Base-by-base conservation (phyloP, 2,888 invertebrate species). In the Chrysomela aeneicollis region DNA sequence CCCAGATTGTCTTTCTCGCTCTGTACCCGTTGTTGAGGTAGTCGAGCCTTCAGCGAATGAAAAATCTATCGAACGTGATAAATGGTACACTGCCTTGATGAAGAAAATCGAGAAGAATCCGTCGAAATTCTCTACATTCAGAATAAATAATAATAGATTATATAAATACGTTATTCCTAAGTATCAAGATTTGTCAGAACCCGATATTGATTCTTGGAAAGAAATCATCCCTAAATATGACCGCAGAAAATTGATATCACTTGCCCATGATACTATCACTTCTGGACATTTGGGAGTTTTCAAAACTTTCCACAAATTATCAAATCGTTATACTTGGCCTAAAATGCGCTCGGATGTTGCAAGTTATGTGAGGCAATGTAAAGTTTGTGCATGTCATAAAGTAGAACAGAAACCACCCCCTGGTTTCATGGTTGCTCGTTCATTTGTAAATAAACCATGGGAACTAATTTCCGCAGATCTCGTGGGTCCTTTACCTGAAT, bases 241-340 rank as follows among this genome's bases (percentile, higher is more conserved):
- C 12, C 49, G 66, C 4, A 30, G 15, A 5, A 32, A 52, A 22
- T n/a, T 67, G 9, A 50, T 65, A 10, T 18, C 22, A n/a, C 12
- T 26, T 49, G 46, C 46, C 17, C 73, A 74, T 59, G 71, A 73
- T 32, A 42, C 26, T 6, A 63, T 69, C 17, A 59, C 63, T 8
- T 47, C 70, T 12, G 74, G 71, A 30, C 74, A 74, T 63, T 55
- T 71, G n/a, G 71, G 73, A 5, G 63, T 72, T n/a, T 67, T 57
- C 22, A 73, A 73, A 54, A 75, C 73, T 5, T 66, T 51, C 19
- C 18, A 54, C 17, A 37, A 66, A 15, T 15, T 73, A 21, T 32
- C 59, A 15, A 18, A 47, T 15, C 42, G 35, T 15, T 73, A 68
- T 62, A 73, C 67, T 58, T 75, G 74, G 76, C 74, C 74, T 1